Evolutionary conservation across 2,113 vertebrate genomes (phyloP), one percentile per base, ranked within the genome.

Genomic region (Oryzias curvinotus): DNA sequence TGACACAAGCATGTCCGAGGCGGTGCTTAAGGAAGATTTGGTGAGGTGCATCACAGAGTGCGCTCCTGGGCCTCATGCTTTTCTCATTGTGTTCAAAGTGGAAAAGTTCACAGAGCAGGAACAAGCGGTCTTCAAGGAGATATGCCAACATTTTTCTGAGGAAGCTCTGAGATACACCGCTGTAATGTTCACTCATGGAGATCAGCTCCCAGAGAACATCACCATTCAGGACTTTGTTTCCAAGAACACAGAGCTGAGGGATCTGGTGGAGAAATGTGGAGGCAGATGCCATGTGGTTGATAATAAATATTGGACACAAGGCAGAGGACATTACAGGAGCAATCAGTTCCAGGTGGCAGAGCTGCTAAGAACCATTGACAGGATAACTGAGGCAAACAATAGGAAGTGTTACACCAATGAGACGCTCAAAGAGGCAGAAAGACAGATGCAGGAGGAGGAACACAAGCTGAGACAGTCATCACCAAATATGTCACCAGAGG

Each of bases 31-130:
- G 42, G 10, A 4, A 7, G 30, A 69, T 28, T 43, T 69, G 26
- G 26, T 69, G 25, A 53, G 17, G 0, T 87, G 80, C 6, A 67
- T 85, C 30, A 57, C 53, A 12, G 61, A 77, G 71, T 72, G 70
- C 5, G 46, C 74, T 26, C 86, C 82, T 8, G 86, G 85, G 46
- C 71, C 78, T 15, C 48, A 78, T 14, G 82, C 69, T n/a, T 87
- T 89, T 46, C 64, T 88, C n/a, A 75, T 90, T 16, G 76, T 90
- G 25, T 72, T 88, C 0, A 71, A 14, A 69, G 72, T 87, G 7
- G 78, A 10, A 0, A 58, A 42, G 25, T 81, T 73, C 55, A 72
- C 85, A 8, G 28, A 25, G 25, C 80, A 82, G 0, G 76, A 85
- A 56, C n/a, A 68, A 28, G 60, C 18, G 0, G 46, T 78, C 5